Percentiles rank a stretch among this genome's conserved stretches.
phyloP scores from a whole-genome alignment of 2,888 invertebrate genomes.

The Scaptomyza flava region DNA sequence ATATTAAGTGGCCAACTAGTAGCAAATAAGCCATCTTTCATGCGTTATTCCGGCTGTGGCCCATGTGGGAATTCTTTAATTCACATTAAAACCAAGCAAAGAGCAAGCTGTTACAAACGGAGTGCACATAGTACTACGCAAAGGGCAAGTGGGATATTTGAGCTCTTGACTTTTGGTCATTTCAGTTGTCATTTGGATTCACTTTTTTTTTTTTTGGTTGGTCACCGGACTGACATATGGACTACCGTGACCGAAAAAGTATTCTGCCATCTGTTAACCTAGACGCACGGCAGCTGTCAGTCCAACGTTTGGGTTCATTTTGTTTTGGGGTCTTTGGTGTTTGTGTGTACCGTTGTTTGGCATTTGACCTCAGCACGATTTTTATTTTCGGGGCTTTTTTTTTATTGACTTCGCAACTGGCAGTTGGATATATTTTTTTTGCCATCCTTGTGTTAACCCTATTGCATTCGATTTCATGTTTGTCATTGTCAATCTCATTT shows the following conservation, averaged over 20 bases:
- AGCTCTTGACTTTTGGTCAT: slow-evolving; percentile 71
- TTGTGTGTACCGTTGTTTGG: slow-evolving; percentile 24
- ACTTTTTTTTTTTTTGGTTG: slow-evolving; percentile 22
- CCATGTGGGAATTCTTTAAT: slow-evolving; percentile 56
- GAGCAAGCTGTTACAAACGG: slow-evolving; percentile 16
- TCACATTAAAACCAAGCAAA: slow-evolving; percentile 55
- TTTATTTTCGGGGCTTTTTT: slow-evolving; percentile 58
- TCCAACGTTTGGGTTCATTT: slow-evolving; percentile 53
- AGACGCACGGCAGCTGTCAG: slow-evolving; percentile 68
- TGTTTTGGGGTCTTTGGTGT: slow-evolving; percentile 59
- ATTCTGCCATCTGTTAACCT: slow-evolving; percentile 75
- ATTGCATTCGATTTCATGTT: slow-evolving; percentile 72
- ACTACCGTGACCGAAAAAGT: slow-evolving; percentile 61
- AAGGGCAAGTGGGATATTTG: slow-evolving; percentile 16
- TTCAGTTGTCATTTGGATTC: slow-evolving; percentile 59
- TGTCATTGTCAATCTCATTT: slow-evolving; percentile 79
- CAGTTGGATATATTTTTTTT: slow-evolving; percentile 10
- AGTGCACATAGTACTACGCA: background rate
- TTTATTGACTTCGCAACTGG: slow-evolving; percentile 63
- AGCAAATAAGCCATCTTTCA: slow-evolving; percentile 53
- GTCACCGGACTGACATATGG: slow-evolving; percentile 60
- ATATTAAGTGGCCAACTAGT: slow-evolving; percentile 39
- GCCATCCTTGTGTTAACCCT: slow-evolving; percentile 60
- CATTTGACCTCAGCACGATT: slow-evolving; percentile 70
- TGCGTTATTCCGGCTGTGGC: slow-evolving; percentile 27